These are phyloP conservation scores for Otus sunia DNA, from an alignment of 2,113 vertebrate species.

Conservation along the genomic window DNA sequence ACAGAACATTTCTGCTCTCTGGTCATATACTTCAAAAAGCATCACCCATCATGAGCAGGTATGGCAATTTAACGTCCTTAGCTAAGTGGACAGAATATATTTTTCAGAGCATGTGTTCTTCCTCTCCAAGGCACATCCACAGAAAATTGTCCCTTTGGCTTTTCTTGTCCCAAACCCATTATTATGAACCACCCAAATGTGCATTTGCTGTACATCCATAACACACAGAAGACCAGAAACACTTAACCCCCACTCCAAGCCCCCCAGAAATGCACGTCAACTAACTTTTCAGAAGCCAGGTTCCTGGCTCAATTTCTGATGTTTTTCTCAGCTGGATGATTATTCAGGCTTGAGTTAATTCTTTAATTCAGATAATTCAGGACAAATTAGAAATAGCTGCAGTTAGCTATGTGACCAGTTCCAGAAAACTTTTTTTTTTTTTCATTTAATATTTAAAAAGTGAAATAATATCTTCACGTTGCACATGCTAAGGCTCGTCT, in stretches of 20 bases:
- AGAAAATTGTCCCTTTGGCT: not conserved
- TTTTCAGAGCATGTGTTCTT: not conserved
- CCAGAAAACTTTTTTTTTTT: not conserved
- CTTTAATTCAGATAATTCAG: not conserved
- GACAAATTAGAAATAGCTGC: not conserved
- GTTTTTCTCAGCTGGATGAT: not conserved
- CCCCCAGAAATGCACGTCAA: not conserved
- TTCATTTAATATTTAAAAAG: not conserved
- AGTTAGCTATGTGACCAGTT: not conserved
- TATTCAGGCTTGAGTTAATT: not conserved
- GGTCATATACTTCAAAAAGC: not conserved
- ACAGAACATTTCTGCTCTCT: not conserved
- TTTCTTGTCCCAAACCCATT: not conserved
- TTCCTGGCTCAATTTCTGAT: not conserved
- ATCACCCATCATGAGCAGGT: not conserved
- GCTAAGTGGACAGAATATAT: not conserved
- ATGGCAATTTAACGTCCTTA: not conserved
- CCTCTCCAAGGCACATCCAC: not conserved
- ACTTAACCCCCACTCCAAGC: not conserved
- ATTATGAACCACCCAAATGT: not conserved
- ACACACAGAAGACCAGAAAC: not conserved
- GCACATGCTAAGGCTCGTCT: not conserved
- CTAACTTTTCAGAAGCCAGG: not conserved
- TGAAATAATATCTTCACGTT: not conserved
- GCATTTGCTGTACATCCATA: not conserved